These are phyloP conservation scores for Ctenodactylus gundi DNA, from an alignment of 2,113 vertebrate species.

Conservation along the genomic window DNA sequence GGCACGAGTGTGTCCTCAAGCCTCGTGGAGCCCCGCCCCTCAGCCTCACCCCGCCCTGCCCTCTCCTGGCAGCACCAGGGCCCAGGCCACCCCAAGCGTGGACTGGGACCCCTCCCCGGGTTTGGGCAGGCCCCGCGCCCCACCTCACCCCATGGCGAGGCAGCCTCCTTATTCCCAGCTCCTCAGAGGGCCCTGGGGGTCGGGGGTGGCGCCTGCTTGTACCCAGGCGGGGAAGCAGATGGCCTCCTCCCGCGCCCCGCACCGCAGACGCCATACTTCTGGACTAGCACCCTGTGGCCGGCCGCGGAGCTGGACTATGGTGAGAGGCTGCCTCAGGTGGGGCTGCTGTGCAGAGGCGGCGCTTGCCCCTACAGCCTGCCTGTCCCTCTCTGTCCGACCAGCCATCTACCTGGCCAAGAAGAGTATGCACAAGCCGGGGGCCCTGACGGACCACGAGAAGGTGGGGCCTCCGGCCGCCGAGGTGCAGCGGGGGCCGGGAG, in stretches of 20 bases:
- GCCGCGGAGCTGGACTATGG: conserved; percentile 94
- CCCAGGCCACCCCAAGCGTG: not conserved
- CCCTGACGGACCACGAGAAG: conserved; percentile 94
- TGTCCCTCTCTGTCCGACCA: conserved; percentile 66
- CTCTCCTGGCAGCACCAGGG: not conserved
- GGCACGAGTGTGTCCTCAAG: not conserved
- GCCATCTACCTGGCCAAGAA: conserved; percentile 97
- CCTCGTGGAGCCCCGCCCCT: accelerated
- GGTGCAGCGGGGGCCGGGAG: no score
- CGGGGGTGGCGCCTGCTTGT: no score
- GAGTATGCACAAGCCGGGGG: conserved; percentile 94
- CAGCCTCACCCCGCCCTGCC: not conserved
- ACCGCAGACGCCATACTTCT: conserved; percentile 95
- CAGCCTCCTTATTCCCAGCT: no score
- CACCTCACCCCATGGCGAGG: not conserved
- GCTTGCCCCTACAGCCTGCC: accelerated
- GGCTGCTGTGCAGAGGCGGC: accelerated
- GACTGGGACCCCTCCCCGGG: not conserved
- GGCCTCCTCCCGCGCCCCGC: not conserved
- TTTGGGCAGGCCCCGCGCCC: not conserved
- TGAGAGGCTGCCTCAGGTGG: no score
- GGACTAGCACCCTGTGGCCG: conserved; percentile 93
- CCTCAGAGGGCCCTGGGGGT: not conserved
- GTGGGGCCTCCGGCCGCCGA: conserved; percentile 76
- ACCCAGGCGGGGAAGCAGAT: no score